Evolutionary conservation across 2,113 vertebrate genomes (phyloP).

Genomic region (Phocoena phocoena): DNA sequence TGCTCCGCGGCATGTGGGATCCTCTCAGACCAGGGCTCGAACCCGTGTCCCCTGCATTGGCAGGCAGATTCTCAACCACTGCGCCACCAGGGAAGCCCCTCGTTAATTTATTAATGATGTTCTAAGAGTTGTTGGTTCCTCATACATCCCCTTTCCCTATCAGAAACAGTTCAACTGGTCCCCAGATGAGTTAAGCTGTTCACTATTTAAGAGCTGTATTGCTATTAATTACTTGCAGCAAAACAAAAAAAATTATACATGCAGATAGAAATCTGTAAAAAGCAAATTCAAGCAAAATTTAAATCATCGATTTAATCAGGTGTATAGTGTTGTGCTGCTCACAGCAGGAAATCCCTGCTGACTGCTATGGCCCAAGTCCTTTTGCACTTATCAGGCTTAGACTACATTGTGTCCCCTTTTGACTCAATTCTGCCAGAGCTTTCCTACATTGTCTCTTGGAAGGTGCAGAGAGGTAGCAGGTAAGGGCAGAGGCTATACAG

Average conservation of each 20-base stretch:
- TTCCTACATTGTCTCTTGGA: neutral
- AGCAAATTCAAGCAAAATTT: neutral
- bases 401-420: neutral
- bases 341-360: neutral
- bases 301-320: neutral
- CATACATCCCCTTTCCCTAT: neutral
- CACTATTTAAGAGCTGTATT: neutral
- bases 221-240: constrained; percentile 33
- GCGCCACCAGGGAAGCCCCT: too few species aligned
- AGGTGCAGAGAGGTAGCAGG: neutral
- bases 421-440: neutral
- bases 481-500: neutral
- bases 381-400: neutral
- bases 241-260: neutral
- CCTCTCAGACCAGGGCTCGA: too few species aligned
- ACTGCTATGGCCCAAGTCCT: accelerated
- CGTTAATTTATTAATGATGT: neutral
- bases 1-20: too few species aligned
- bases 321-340: neutral
- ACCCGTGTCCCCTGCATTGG: too few species aligned
- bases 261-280: neutral
- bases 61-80: too few species aligned
- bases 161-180: neutral
- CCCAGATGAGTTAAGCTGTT: neutral
- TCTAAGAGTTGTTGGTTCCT: neutral